Percentiles rank a stretch among this genome's conserved stretches.
Conservation (phyloP, 1,140 invertebrate genomes). For the Heliconius melpomene region DNA sequence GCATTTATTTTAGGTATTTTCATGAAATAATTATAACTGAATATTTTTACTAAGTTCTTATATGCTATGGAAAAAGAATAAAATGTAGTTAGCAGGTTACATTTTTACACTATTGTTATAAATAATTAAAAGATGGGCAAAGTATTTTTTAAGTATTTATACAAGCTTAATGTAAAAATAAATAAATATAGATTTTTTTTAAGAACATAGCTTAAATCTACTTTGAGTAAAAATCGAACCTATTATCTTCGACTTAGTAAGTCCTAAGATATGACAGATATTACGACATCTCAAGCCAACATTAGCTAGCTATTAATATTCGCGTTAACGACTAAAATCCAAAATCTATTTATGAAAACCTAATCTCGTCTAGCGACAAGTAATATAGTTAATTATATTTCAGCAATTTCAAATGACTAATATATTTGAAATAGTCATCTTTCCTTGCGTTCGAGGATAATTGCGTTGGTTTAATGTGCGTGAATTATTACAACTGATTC, state of each 20-base stretch:
- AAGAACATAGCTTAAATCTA: too few species aligned
- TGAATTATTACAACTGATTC: constrained; percentile 32
- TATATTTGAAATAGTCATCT: constrained; percentile 19
- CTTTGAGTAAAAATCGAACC: too few species aligned
- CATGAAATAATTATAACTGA: background rate
- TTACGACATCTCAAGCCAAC: background rate
- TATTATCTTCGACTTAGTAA: too few species aligned
- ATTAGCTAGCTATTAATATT: background rate
- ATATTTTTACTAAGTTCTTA: background rate
- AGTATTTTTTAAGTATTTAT: too few species aligned
- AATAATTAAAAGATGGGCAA: too few species aligned
- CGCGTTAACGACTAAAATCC: background rate
- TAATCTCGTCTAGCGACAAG: constrained; percentile 16
- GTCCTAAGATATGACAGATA: too few species aligned
- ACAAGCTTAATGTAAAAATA: too few species aligned
- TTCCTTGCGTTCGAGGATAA: constrained; percentile 22
- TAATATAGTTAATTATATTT: constrained; percentile 17
- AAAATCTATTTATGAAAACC: constrained; percentile 22
- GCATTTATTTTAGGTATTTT: background rate
- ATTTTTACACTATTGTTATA: too few species aligned
- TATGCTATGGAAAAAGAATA: too few species aligned
- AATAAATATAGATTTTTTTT: too few species aligned
- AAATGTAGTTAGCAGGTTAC: too few species aligned
- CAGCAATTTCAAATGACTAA: constrained; percentile 19
- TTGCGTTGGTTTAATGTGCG: constrained; percentile 25